phyloP scores from a whole-genome alignment of 2,888 invertebrate genomes.

The Melipona bicolor region DNA sequence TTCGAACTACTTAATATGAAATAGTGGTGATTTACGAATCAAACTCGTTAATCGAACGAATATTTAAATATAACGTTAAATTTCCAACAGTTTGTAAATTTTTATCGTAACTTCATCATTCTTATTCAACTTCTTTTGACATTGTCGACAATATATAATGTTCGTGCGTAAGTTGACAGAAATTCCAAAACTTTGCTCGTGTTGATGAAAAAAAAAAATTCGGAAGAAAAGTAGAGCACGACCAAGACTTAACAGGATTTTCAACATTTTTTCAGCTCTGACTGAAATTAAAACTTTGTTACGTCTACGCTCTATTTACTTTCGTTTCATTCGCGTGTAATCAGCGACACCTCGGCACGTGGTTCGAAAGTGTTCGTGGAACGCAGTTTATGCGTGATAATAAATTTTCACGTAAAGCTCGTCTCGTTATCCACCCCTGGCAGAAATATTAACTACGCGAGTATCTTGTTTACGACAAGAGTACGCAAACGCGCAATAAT shows the following conservation, averaged over 20 bases:
- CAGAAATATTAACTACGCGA: conserved; percentile 54
- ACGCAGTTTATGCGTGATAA: conserved; percentile 42
- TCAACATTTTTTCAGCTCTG: neutral
- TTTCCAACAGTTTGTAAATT: no score
- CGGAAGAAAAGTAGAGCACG: neutral
- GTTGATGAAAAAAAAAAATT: no score
- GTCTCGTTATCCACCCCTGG: conserved; percentile 49
- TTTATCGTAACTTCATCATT: no score
- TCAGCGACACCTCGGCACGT: conserved; percentile 29
- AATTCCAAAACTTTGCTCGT: no score
- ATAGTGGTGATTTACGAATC: no score
- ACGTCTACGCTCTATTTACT: no score
- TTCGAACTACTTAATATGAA: no score
- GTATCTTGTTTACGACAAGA: conserved; percentile 45
- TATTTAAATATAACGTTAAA: no score
- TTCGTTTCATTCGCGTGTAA: neutral
- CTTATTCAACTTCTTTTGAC: no score
- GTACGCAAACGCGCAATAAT: conserved; percentile 22
- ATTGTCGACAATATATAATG: no score
- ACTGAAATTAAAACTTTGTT: neutral
- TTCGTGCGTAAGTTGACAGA: no score
- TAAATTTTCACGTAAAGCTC: conserved; percentile 53
- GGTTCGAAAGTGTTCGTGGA: conserved; percentile 22
- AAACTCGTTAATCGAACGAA: no score
- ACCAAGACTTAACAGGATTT: neutral